Evolutionary conservation across 2,797 vertebrate species (phyloP), one percentile per base, ranked within the genome.

Genomic region (Acipenser oxyrinchus): DNA sequence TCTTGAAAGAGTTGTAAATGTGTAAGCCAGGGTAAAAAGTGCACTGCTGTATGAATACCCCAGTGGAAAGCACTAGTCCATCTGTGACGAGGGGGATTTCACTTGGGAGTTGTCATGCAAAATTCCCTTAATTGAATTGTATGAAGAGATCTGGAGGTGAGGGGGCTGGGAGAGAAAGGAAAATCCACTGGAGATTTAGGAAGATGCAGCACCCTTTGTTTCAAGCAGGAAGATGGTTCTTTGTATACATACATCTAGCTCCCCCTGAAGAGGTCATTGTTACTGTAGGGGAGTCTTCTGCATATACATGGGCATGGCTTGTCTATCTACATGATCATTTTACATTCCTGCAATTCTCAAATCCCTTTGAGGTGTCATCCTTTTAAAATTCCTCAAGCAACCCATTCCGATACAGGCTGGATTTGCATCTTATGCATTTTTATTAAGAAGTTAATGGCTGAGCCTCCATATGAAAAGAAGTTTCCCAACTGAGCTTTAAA

Each of bases 291-390:
- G 71, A 71, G 77, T 74, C 79, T 87, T 83, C 82, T 79, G 83
- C 86, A 86, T 82, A 83, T 83, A 86, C 83, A 80, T 78, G 76
- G 80, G 81, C 75, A 80, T 62, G 79, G 85, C 82, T 85, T 85
- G 78, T 88, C 80, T 80, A 18, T 77, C 37, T 82, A 72, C 74
- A 63, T 72, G 80, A 83, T 71, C 69, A 10, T 81, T 69, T 81
- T 79, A 82, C 51, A 66, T 87, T 86, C 83, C 86, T 81, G 87
- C 87, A 77, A 85, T 86, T 82, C 84, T 83, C 79, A 80, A 84
- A 76, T 73, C 49, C 37, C 10, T 49, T 11, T 51, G 10, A 82
- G 81, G 79, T 82, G 77, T 81, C 84, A 79, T 80, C 82, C 4
- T 86, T 74, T 78, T 60, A 4, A 79, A 79, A 69, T 73, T 76